Evolutionary conservation across 2,797 vertebrate genomes (phyloP), one percentile per base, ranked within the genome.

Genomic region (Ambastaia sidthimunki): DNA sequence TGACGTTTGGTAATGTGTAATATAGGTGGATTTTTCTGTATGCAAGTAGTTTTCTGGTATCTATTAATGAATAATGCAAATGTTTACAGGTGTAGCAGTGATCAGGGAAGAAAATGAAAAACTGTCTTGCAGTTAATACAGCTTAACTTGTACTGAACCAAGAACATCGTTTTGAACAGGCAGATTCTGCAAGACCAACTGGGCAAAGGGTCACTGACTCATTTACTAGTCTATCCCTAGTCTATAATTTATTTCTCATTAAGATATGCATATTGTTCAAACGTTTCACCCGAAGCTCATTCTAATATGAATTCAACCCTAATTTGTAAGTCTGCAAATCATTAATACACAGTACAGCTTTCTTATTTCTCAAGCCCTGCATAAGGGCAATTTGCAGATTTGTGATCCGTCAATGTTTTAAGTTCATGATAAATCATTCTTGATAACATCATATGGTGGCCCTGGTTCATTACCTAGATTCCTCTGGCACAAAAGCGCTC

Each of bases 401-500:
- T 63, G 28, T 10, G 16, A 63, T 37, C 28, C 62, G 1, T 37
- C n/a, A 3, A 71, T 41, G 55, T 62, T 11, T 77, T 37, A 19
- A 48, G n/a, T 34, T 60, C 25, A 70, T 70, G 55, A 78, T 5
- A 0, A 37, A 62, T 78, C 60, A 52, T 78, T 70, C 7, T 13
- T 15, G 55, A 71, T 50, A 78, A 25, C 6, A 7, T 69, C 9
- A 18, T 50, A 12, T 23, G 41, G 15, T 62, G 37, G 57, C 28
- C n/a, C n/a, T 54, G 76, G 67, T 71, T 71, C 16, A 60, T 78
- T 70, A 62, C 28, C 41, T 78, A 70, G 55, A 78, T 18, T 19
- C 18, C 18, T 13, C 21, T 7, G 12, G 19, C 54, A 37, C 41
- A 69, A 15, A 50, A 44, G 18, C 37, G 7, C 52, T 44, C 52